Evolutionary conservation across 2,113 vertebrate species (phyloP), one percentile per base, ranked within the genome.

Genomic region (Onychostoma macrolepis): DNA sequence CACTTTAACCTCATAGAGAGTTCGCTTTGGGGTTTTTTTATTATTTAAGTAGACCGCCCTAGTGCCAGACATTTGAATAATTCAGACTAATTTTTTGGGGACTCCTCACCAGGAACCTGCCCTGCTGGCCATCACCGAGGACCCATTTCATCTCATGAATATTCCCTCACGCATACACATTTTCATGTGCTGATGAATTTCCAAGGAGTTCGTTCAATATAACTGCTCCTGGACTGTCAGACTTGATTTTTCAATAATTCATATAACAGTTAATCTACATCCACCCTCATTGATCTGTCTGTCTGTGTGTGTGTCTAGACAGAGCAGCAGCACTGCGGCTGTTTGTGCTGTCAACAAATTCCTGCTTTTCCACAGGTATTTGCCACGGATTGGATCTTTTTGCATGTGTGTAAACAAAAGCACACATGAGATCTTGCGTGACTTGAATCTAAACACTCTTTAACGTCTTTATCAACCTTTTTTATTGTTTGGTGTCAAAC

Each of bases 31-130:
- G 4, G 0, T 43, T 9, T 85, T 63, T 65, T 90, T 86, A 84
- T 86, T 89, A 86, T 90, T 91, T 90, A 21, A 90, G 63, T 75
- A 38, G 43, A 28, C 76, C 28, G 26, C 58, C 48, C 85, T 58
- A 56, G 50, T 83, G 71, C 79, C 41, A 65, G 71, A 90, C 90
- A 90, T 91, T 87, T 95, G 90, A 94, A 95, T 95, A 91, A 95
- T 95, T 95, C 80, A 95, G 72, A 7, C 28, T 10, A 84, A 89
- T 91, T 84, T 84, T 86, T 77, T 33, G 30, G 48, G 56, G 21
- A 84, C 28, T 79, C 74, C 50, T 79, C 17, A 53, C 26, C n/a
- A 69, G 43, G 33, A 80, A 77, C 69, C 53, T 41, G 58, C 45
- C 83, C 43, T 69, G 7, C 69, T 82, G 67, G 74, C 15, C 19